Base-by-base conservation (phyloP, 2,113 vertebrate genomes). In the Chloebia gouldiae region DNA sequence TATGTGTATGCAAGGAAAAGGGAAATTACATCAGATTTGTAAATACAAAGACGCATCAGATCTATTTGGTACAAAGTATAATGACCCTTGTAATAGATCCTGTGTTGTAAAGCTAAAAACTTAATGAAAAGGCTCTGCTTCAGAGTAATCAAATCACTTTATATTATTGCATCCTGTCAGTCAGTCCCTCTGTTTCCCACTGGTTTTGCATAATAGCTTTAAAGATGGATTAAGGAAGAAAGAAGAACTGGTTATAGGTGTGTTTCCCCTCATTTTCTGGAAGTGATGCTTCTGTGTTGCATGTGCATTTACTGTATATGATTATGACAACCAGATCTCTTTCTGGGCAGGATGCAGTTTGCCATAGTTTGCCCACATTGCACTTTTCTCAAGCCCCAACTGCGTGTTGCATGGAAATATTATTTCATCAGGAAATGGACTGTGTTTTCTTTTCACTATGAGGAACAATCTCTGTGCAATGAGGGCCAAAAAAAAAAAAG, bases 101-200 rank as follows among this genome's bases (percentile, higher is more conserved):
- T 91, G 78, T 85, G 63, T 53, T 88, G 45, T 85, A 91, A 96
- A 89, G 88, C 91, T 94, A 39, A 95, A 95, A 90, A 84, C 69
- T 86, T 95, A 97, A 97, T 96, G 73, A 94, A 95, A 94, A 96
- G 87, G 70, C 90, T 97, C 78, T 96, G 80, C 63, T 87, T 81
- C 75, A 88, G 44, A 63, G 64, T 93, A 92, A 93, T 94, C 72
- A 63, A 93, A 94, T 95, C 78, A 82, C 72, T 91, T 89, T 11
- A 25, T 50, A 64, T 79, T 95, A 56, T 68, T 81, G 94, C 44
- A 93, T 94, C 93, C 93, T 97, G 86, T 95, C 92, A 92, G 86
- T 96, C 88, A 88, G 70, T 60, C 72, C 69, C 39, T 86, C 87
- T 86, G 4, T 92, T 94, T 93, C 80, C 79, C 68, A 56, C 70